Conservation (phyloP, 2,888 invertebrate species). For the Pammene aurita region DNA sequence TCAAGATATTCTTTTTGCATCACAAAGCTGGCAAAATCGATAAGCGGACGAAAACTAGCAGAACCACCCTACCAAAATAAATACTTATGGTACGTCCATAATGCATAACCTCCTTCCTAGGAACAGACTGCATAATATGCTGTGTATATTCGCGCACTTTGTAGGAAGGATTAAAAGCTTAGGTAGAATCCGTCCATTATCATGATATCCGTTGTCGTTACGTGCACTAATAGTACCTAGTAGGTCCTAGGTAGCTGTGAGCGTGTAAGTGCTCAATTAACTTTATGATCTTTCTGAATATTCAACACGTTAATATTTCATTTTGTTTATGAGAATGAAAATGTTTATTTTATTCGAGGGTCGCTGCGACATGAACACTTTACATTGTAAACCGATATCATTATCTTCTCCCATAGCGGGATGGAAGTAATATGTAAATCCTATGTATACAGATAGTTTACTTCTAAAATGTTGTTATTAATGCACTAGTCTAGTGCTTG, state of each 20-base stretch:
- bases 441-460: not conserved
- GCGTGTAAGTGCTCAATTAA: constrained; percentile 51
- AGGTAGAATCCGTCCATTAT: not conserved
- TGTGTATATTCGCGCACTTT: no score
- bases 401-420: constrained; percentile 18
- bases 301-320: constrained; percentile 59
- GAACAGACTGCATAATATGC: no score
- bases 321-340: constrained; percentile 61
- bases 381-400: constrained; percentile 34
- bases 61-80: no score
- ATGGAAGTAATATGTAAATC: constrained; percentile 6
- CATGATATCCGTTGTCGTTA: not conserved
- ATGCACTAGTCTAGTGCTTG: not conserved
- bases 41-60: no score
- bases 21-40: no score
- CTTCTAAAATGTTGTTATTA: not conserved
- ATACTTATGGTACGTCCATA: no score
- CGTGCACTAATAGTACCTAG: not conserved
- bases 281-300: constrained; percentile 66
- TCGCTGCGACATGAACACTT: constrained; percentile 25
- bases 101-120: not conserved
- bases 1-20: no score
- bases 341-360: constrained; percentile 32
- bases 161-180: constrained; percentile 9
- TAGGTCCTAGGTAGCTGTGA: constrained; percentile 7